Conservation (phyloP, 2,113 vertebrate genomes). For the Mustela nigripes region DNA sequence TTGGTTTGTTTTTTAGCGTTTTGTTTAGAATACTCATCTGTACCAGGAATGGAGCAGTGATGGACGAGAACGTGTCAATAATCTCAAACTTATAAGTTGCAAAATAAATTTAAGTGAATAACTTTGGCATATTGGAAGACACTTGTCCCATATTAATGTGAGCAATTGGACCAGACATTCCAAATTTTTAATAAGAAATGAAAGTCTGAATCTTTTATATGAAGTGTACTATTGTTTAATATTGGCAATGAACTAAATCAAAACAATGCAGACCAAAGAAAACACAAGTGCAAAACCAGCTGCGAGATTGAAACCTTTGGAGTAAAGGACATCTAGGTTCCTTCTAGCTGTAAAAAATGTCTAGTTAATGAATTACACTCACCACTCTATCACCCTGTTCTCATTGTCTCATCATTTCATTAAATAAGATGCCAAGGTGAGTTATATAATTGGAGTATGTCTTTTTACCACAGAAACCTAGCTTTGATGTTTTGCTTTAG, state of each 20-base stretch:
- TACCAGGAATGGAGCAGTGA: not conserved
- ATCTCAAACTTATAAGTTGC: not conserved
- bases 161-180: not conserved
- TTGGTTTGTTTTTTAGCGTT: not conserved
- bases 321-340: not conserved
- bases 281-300: not conserved
- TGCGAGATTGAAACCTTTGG: not conserved
- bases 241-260: not conserved
- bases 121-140: not conserved
- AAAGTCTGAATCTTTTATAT: not conserved
- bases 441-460: not conserved
- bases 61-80: not conserved
- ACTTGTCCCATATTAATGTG: not conserved
- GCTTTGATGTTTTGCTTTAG: not conserved
- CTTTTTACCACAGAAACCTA: not conserved
- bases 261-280: not conserved
- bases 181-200: conserved; percentile 24
- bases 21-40: not conserved
- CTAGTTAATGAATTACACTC: not conserved
- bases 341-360: not conserved
- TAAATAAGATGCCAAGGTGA: not conserved
- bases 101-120: not conserved
- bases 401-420: not conserved
- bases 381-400: not conserved
- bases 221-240: not conserved